Evolutionary conservation across 2,113 vertebrate species (phyloP).

Genomic region (Hylia prasina): DNA sequence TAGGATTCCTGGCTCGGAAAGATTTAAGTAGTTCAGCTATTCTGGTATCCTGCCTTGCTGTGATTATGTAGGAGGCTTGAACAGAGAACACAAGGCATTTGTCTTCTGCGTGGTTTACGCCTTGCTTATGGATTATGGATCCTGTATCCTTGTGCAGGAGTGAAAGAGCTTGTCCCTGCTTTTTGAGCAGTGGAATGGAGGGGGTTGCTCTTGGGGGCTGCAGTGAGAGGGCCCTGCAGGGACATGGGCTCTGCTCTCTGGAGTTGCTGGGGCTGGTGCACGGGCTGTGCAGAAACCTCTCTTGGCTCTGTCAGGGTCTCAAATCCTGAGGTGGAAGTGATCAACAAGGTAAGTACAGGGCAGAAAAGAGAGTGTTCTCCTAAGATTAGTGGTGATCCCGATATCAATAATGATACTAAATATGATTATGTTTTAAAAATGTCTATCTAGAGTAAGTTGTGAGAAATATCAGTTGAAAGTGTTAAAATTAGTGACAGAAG

Average conservation of each 20-base stretch:
- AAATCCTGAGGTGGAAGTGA: neutral
- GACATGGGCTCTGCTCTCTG: neutral
- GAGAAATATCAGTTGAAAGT: neutral
- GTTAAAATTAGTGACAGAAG: neutral
- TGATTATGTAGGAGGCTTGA: neutral
- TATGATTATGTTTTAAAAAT: neutral
- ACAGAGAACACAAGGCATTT: neutral
- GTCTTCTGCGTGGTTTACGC: neutral
- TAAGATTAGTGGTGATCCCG: neutral
- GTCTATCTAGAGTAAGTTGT: neutral
- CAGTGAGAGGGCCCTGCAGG: neutral
- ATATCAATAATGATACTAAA: neutral
- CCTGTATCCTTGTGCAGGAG: fast-evolving
- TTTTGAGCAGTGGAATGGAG: neutral
- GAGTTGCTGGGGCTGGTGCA: neutral
- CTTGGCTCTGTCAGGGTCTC: neutral
- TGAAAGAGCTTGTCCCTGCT: fast-evolving
- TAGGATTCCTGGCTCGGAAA: neutral
- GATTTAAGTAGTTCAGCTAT: neutral
- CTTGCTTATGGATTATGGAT: neutral
- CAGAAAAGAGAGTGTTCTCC: neutral
- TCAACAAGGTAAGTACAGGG: neutral
- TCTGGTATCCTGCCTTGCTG: neutral
- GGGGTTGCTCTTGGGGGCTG: neutral
- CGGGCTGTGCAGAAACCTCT: neutral